These are phyloP conservation scores for Onychomys arenicola DNA, from an alignment of 2,797 vertebrate species.

Conservation along the genomic window DNA sequence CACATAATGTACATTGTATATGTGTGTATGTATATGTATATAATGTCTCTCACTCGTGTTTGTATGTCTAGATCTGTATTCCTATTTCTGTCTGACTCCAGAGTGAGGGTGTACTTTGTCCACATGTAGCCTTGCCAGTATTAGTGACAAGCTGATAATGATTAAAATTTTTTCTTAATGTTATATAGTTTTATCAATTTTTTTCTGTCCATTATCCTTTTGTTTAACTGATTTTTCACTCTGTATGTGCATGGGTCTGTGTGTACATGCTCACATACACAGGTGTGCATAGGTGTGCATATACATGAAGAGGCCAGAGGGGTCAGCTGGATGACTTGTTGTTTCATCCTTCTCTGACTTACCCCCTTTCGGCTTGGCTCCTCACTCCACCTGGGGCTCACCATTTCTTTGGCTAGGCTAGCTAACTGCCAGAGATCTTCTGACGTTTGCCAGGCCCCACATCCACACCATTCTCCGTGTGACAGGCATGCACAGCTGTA, in stretches of 20 bases:
- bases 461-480: no score
- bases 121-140: neutral
- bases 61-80: neutral
- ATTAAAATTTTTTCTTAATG: neutral
- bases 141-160: neutral
- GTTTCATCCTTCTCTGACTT: neutral
- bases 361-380: neutral
- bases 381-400: neutral
- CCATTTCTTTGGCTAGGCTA: no score
- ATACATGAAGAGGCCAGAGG: neutral
- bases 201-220: neutral
- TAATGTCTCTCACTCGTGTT: neutral
- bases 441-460: neutral
- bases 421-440: neutral
- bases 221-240: neutral
- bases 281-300: neutral
- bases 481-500: no score
- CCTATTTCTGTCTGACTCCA: neutral
- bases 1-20: neutral
- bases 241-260: neutral
- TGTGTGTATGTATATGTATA: neutral
- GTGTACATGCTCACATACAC: neutral
- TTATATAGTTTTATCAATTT: neutral
- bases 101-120: neutral
- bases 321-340: neutral